These are phyloP conservation scores for Gallinago solitaria DNA, from an alignment of 2,797 vertebrate species.

Conservation along the genomic window DNA sequence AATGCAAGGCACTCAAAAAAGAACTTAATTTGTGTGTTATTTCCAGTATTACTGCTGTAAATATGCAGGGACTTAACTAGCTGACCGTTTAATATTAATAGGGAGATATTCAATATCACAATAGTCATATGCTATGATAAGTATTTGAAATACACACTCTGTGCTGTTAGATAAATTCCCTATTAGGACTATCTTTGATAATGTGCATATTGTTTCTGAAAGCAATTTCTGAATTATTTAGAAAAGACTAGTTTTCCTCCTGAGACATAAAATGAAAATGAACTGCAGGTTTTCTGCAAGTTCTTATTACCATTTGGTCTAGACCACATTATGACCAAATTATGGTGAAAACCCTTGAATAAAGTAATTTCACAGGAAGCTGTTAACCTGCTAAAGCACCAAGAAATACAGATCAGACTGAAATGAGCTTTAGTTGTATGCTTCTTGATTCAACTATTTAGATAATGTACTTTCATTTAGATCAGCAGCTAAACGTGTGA, in stretches of 20 bases:
- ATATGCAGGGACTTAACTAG: slow-evolving; percentile 4
- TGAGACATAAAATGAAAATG: slow-evolving; percentile 43
- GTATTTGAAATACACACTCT: slow-evolving; percentile 1
- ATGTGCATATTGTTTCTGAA: slow-evolving; percentile 54
- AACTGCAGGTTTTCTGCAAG: slow-evolving; percentile 42
- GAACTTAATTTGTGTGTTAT: neutral
- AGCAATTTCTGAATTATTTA: slow-evolving; percentile 42
- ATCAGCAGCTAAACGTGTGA: slow-evolving; percentile 66
- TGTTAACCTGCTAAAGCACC: slow-evolving; percentile 69
- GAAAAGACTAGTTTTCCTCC: neutral
- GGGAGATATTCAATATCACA: neutral
- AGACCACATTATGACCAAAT: slow-evolving; percentile 64
- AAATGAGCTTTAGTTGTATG: slow-evolving; percentile 65
- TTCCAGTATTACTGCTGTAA: slow-evolving; percentile 1
- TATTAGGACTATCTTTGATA: slow-evolving; percentile 3
- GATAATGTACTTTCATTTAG: slow-evolving; percentile 72
- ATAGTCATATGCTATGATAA: neutral
- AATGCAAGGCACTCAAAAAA: neutral
- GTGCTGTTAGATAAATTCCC: slow-evolving; percentile 8
- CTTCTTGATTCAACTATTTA: slow-evolving; percentile 73
- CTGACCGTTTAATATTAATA: slow-evolving; percentile 19
- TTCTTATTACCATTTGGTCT: slow-evolving; percentile 64
- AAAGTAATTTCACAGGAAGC: slow-evolving; percentile 67
- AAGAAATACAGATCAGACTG: slow-evolving; percentile 69
- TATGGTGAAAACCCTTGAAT: slow-evolving; percentile 63